phyloP scores from a whole-genome alignment of 2,888 invertebrate genomes.

The Hypselothyrea guttata region DNA sequence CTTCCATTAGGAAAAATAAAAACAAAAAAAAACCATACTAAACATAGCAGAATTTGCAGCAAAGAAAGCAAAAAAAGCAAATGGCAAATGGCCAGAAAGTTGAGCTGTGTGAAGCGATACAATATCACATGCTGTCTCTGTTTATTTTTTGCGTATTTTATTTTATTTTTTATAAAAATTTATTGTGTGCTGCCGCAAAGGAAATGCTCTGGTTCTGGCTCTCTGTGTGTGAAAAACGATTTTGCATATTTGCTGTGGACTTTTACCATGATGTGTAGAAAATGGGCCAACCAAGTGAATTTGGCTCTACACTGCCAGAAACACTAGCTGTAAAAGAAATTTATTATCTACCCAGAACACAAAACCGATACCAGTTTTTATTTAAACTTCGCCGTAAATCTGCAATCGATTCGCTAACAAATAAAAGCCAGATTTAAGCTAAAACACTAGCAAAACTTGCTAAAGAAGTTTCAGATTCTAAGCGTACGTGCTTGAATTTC shows the following conservation, averaged over 20 bases:
- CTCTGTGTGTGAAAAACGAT: slow-evolving; percentile 4
- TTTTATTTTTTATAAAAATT: slow-evolving; percentile 13
- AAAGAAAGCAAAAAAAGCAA: slow-evolving; percentile 7
- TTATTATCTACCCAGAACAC: too few relatives aligned
- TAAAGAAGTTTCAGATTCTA: too few relatives aligned
- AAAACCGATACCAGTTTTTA: too few relatives aligned
- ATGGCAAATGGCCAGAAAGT: slow-evolving; percentile 50
- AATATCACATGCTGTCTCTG: slow-evolving; percentile 4
- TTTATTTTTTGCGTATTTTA: neutral
- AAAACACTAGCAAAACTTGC: too few relatives aligned
- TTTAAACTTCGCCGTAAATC: too few relatives aligned
- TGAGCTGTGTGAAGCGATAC: slow-evolving; percentile 28
- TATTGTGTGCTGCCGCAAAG: slow-evolving; percentile 16
- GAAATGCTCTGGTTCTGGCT: slow-evolving; percentile 10
- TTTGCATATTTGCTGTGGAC: slow-evolving; percentile 43
- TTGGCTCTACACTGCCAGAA: neutral
- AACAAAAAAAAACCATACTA: neutral
- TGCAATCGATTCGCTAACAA: too few relatives aligned
- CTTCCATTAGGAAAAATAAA: slow-evolving; percentile 14
- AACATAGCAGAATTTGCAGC: slow-evolving; percentile 1
- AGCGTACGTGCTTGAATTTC: too few relatives aligned
- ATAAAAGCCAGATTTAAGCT: too few relatives aligned
- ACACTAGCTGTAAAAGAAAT: too few relatives aligned
- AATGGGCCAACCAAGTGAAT: slow-evolving; percentile 20
- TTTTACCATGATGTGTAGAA: slow-evolving; percentile 30